These are phyloP conservation scores for Ciconia stormi DNA, from an alignment of 2,113 vertebrate species.

Conservation along the genomic window DNA sequence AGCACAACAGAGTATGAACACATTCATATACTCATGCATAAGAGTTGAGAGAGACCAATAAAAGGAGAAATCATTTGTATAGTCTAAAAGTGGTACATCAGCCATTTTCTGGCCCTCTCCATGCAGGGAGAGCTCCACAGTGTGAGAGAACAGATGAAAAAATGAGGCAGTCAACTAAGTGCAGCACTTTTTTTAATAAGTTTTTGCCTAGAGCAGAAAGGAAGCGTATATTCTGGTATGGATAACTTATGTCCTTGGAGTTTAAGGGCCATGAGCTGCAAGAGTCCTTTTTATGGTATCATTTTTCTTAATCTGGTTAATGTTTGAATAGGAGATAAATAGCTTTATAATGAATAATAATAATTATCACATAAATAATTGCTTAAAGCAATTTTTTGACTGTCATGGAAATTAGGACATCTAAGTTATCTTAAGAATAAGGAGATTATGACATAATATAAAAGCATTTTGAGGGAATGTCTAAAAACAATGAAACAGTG, in stretches of 20 bases:
- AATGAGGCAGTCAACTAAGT: neutral
- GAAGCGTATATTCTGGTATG: neutral
- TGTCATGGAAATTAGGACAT: slow-evolving; percentile 36
- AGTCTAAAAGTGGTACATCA: neutral
- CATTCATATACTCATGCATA: neutral
- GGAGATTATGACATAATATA: neutral
- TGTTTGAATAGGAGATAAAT: slow-evolving; percentile 49
- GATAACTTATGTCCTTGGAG: slow-evolving; percentile 17
- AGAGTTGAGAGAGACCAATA: neutral
- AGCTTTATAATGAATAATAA: slow-evolving; percentile 50
- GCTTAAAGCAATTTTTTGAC: slow-evolving; percentile 45
- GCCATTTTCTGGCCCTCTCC: neutral
- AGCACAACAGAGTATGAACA: neutral
- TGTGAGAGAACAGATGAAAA: neutral
- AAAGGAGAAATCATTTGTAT: neutral
- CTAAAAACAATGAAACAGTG: neutral
- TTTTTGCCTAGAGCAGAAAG: neutral
- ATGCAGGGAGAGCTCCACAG: neutral
- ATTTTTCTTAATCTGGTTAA: slow-evolving; percentile 48
- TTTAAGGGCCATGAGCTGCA: neutral
- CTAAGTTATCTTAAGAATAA: slow-evolving; percentile 31
- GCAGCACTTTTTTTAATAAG: neutral
- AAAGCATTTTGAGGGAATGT: slow-evolving; percentile 1
- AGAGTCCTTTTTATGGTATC: slow-evolving; percentile 1
- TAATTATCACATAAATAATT: slow-evolving; percentile 61